Evolutionary conservation across 2,113 vertebrate genomes (phyloP).

Genomic region (Lamprologus sp.): DNA sequence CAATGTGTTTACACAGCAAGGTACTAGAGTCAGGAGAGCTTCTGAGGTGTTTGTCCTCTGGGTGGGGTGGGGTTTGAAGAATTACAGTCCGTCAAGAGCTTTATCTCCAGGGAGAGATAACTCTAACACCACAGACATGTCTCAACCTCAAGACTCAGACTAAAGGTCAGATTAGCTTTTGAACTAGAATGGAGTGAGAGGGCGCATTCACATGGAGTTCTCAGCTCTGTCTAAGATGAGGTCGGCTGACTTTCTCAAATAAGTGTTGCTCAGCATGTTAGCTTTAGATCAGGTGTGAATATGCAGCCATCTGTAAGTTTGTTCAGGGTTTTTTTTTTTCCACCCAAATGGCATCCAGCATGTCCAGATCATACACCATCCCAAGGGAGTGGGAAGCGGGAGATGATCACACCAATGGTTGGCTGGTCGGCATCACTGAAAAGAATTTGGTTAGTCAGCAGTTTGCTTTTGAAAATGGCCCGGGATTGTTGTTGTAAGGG

Average conservation of each 20-base stretch:
- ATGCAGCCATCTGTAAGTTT: background rate
- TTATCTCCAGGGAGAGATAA: conserved; percentile 32
- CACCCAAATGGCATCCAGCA: background rate
- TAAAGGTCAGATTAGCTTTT: conserved; percentile 22
- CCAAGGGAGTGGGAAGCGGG: conserved; percentile 59
- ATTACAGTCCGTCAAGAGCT: background rate
- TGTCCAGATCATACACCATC: conserved; percentile 19
- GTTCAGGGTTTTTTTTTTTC: background rate
- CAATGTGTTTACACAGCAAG: background rate
- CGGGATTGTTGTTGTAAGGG: conserved; percentile 70
- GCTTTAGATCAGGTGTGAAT: background rate
- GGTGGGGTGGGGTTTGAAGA: conserved; percentile 14
- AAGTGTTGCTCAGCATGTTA: background rate
- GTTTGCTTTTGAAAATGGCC: conserved; percentile 68
- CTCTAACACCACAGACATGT: background rate
- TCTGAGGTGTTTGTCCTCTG: background rate
- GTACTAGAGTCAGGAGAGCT: background rate
- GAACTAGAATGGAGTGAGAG: conserved; percentile 5
- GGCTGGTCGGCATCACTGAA: conserved; percentile 53
- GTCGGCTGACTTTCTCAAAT: background rate
- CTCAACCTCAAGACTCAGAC: conserved; percentile 9
- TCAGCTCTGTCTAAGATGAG: background rate
- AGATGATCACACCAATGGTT: conserved; percentile 57
- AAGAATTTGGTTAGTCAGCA: conserved; percentile 73
- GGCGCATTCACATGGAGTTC: background rate